Base-by-base conservation (phyloP, 2,113 vertebrate genomes). In the Catharus fuscescens region DNA sequence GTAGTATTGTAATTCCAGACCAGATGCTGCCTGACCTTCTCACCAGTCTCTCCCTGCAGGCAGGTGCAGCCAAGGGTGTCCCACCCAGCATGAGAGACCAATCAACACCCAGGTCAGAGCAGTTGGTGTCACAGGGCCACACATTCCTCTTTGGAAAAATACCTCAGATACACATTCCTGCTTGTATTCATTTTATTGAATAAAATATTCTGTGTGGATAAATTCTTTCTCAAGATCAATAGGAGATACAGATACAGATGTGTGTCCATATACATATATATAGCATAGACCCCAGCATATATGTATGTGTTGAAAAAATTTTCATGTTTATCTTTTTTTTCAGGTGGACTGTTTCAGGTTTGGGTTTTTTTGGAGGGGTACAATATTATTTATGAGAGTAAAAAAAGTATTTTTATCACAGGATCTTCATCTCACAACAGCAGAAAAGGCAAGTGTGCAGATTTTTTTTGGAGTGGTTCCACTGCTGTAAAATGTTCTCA, bases 331-430 rank as follows among this genome's bases (percentile, higher is more conserved):
- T 16, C 15, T 56, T 65, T 53, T 74, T 77, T 50, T 85, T 80
- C 12, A 24, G 9, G 24, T 19, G 3, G 11, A 34, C 23, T 52
- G 12, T 48, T 84, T 48, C 10, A 13, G 47, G 23, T 24, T 40
- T 4, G 9, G 2, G 3, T 0, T 14, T 36, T 34, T n/a, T 34
- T 10, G 6, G 52, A 4, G 9, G 6, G 14, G 8, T 28, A 65
- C 6, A 69, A 45, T 52, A 77, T 85, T 65, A 45, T 8, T 12
- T 56, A 62, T 48, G 11, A 31, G 29, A 71, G n/a, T 42, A 90
- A 66, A 17, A 59, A 57, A 74, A 31, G 13, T 29, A 9, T 18
- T 82, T 85, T 53, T 65, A 17, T 82, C 45, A 57, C 31, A 62
- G 5, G 23, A 3, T 53, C 4, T 79, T 70, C 16, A 48, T 52